Evolutionary conservation across 2,888 invertebrate species (phyloP).

Genomic region (Perizoma flavofasciatum): DNA sequence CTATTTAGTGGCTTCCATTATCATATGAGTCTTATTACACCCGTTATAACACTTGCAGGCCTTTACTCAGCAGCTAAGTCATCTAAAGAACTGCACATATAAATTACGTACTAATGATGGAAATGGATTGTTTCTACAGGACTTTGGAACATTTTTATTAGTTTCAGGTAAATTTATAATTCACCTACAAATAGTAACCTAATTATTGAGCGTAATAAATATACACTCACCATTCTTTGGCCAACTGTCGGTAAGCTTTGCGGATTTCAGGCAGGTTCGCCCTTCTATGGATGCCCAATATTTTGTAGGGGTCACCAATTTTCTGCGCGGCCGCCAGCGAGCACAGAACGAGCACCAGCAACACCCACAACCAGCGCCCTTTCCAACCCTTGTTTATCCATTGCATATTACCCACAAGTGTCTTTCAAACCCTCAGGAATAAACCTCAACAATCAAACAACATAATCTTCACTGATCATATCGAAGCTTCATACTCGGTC

Average conservation of each 20-base stretch:
- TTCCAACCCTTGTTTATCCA: conserved; percentile 71
- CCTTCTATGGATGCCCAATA: conserved; percentile 89
- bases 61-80: no score
- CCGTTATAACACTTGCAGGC: no score
- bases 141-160: neutral
- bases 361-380: conserved; percentile 65
- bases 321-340: conserved; percentile 67
- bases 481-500: conserved; percentile 28
- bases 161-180: no score
- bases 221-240: conserved; percentile 92
- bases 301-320: conserved; percentile 92
- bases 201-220: conserved; percentile 3
- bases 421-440: conserved; percentile 27
- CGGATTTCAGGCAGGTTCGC: conserved; percentile 93
- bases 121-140: no score
- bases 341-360: conserved; percentile 54
- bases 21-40: no score
- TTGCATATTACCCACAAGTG: conserved; percentile 70
- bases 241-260: conserved; percentile 94
- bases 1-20: no score
- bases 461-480: conserved; percentile 18
- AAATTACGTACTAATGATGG: no score
- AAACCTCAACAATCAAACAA: conserved; percentile 31
- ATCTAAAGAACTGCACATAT: no score
- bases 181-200: no score